A percentile compares a stretch with the other conserved stretches of the same genome.
phyloP scores from a whole-genome alignment of 2,113 vertebrate species.

The Mixornis gularis region DNA sequence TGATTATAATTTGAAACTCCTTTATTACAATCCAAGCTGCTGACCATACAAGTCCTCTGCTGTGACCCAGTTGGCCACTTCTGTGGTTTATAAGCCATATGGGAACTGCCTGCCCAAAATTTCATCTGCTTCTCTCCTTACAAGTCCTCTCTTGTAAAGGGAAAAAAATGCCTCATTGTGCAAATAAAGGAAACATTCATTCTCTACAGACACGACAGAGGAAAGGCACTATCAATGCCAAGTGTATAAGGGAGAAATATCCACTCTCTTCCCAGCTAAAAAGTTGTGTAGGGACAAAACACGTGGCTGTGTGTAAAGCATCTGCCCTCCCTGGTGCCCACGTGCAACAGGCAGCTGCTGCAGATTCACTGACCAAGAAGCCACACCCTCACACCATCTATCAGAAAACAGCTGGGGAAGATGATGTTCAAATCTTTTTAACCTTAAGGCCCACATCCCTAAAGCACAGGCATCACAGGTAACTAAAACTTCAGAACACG shows the following conservation, averaged over 20 bases:
- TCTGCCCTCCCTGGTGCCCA: neutral
- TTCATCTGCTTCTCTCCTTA: neutral
- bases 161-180: neutral
- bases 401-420: neutral
- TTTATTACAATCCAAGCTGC: slow-evolving; percentile 6
- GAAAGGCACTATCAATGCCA: neutral
- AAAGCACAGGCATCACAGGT: neutral
- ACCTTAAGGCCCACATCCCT: neutral
- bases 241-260: neutral
- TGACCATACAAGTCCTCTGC: neutral
- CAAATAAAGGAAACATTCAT: slow-evolving; percentile 2
- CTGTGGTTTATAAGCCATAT: neutral
- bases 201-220: neutral
- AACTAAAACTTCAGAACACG: neutral
- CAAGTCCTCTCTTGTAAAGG: slow-evolving; percentile 5
- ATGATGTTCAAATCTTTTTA: neutral
- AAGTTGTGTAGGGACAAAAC: neutral
- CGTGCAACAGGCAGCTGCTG: accelerated
- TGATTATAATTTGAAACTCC: neutral
- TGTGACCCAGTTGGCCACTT: slow-evolving; percentile 29
- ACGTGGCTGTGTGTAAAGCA: accelerated
- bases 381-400: neutral
- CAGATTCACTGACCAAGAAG: neutral
- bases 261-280: neutral
- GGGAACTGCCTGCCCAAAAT: neutral